phyloP scores from a whole-genome alignment of 2,888 invertebrate genomes.

The Amphipoea lucens region DNA sequence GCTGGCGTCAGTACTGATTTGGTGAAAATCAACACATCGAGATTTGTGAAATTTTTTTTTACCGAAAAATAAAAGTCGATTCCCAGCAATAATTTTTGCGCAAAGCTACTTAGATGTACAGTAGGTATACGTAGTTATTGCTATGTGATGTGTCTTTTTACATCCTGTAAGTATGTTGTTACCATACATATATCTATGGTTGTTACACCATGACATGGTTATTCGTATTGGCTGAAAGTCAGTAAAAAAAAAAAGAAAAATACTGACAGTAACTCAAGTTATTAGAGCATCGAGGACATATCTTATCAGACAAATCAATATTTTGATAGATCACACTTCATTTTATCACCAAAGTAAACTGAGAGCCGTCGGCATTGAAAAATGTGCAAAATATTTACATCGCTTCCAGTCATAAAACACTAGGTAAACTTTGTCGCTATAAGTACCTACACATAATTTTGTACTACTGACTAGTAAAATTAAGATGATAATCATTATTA shows the following conservation, averaged over 20 bases:
- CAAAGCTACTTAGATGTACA: too few relatives aligned
- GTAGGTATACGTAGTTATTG: too few relatives aligned
- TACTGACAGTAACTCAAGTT: neutral
- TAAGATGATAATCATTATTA: neutral
- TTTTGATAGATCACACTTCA: slow-evolving; percentile 17
- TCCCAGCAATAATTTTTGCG: too few relatives aligned
- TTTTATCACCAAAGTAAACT: slow-evolving; percentile 10
- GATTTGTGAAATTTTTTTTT: too few relatives aligned
- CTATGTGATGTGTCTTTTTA: too few relatives aligned
- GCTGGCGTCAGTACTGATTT: too few relatives aligned
- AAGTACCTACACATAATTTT: neutral
- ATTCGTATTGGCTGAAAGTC: neutral
- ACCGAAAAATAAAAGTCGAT: too few relatives aligned
- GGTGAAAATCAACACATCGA: too few relatives aligned
- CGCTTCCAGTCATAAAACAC: neutral
- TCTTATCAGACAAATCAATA: slow-evolving; percentile 36
- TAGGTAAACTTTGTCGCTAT: slow-evolving; percentile 1
- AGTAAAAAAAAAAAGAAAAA: neutral
- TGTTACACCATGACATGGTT: neutral
- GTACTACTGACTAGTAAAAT: neutral
- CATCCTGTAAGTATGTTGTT: too few relatives aligned
- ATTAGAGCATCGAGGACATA: neutral
- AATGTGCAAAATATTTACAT: slow-evolving; percentile 32
- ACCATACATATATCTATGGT: too few relatives aligned
- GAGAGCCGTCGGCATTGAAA: slow-evolving; percentile 32